Base-by-base conservation (phyloP, 2,888 invertebrate genomes). In the Rhaphigaster nebulosa region DNA sequence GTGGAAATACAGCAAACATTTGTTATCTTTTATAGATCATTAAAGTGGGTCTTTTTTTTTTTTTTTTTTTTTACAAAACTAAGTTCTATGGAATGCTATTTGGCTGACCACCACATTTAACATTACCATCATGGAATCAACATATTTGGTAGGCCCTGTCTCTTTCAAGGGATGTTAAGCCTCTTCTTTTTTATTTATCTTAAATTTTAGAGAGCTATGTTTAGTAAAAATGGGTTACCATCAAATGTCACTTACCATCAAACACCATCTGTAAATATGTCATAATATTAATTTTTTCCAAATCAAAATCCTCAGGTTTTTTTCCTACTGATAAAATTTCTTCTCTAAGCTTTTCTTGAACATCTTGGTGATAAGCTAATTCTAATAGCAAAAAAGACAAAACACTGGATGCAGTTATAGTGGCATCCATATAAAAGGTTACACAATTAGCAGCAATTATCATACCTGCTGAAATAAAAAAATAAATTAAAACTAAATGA, bases 271-370 rank as follows among this genome's bases (percentile, higher is more conserved):
- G 90, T 26, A 91, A 54, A 56, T 91, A 91, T 23, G 52, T 50
- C 84, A 91, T 54, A 1, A 88, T 54, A 76, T 91, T 91, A 38
- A 91, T 54, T 45, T 88, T 91, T 26, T 91, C 70, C 26, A 84
- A 87, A 54, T 91, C 88, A 50, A 91, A 90, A 34, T 91, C 90
- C 18, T 91, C 50, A 50, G 84, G 45, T 26, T 91, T 80, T 0
- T 70, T 34, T 15, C 89, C 88, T n/a, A 84, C 29, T 13, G 80
- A 45, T 13, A 60, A 38, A 29, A 91, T 91, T 90, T 91, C 91
- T 87, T 91, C 84, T 65, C 91, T 89, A 5, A 91, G 54, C 26
- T 91, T 87, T 56, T 91, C 87, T 65, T 91, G 91, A 45, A 91
- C 41, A 10, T 90, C 91, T 38, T 56, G 91, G 54, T 91, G 87